phyloP scores from a whole-genome alignment of 1,140 invertebrate genomes.

The Eufriesea mexicana region DNA sequence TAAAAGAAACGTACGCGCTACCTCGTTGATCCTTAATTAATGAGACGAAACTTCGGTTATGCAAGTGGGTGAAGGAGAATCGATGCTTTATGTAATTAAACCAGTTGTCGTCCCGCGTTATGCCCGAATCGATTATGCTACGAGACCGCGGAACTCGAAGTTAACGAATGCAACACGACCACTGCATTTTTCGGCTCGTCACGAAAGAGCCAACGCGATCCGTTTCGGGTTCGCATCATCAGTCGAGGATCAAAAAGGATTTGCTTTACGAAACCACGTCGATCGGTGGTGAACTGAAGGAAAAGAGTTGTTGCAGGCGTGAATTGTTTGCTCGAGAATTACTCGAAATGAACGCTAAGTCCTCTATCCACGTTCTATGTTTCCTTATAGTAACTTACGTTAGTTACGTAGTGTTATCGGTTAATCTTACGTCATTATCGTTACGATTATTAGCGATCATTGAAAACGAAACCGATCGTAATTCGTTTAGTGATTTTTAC shows the following conservation, averaged over 20 bases:
- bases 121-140: too few relatives aligned
- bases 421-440: slow-evolving; percentile 10
- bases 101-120: not conserved
- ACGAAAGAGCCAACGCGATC: not conserved
- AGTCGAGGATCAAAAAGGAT: not conserved
- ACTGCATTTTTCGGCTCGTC: not conserved
- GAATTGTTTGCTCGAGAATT: slow-evolving; percentile 12
- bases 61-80: not conserved
- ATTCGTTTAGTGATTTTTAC: not conserved
- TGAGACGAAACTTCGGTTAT: not conserved
- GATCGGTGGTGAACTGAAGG: not conserved
- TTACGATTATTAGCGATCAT: not conserved
- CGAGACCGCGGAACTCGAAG: too few relatives aligned
- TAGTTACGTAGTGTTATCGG: slow-evolving; percentile 8
- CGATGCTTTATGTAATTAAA: not conserved
- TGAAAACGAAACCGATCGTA: not conserved
- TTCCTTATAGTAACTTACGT: slow-evolving; percentile 15
- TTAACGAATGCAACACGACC: too few relatives aligned
- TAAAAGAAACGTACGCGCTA: not conserved
- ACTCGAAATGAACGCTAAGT: slow-evolving; percentile 17
- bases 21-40: not conserved
- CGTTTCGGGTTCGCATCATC: not conserved
- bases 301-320: not conserved
- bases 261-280: not conserved
- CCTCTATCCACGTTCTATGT: slow-evolving; percentile 31